phyloP scores from a whole-genome alignment of 92 coral and sea anemone genomes.

The Porites cylindrica region DNA sequence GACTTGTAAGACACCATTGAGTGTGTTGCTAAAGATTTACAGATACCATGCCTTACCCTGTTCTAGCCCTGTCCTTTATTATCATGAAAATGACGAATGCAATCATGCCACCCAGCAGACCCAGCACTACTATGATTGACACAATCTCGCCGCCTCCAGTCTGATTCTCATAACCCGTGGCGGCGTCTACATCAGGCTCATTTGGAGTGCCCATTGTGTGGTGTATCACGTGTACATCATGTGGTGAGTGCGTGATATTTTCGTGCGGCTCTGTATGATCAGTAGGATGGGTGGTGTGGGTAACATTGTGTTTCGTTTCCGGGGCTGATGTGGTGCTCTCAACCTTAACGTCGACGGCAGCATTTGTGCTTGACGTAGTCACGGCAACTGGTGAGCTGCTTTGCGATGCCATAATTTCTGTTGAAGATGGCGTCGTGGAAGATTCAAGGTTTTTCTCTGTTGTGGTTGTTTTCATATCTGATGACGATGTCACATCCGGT shows the following conservation, averaged over 20 bases:
- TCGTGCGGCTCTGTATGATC: conserved; percentile 4
- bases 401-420: neutral
- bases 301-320: neutral
- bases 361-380: neutral
- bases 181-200: conserved; percentile 20
- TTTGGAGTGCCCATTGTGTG: conserved; percentile 25
- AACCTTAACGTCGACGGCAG: neutral
- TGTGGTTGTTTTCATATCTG: neutral
- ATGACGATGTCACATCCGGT: conserved; percentile 1
- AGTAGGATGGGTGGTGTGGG: neutral
- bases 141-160: neutral
- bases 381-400: conserved; percentile 9
- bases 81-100: conserved; percentile 13
- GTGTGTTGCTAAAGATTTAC: too few species aligned
- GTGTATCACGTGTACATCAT: neutral
- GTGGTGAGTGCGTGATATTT: neutral
- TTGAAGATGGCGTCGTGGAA: neutral
- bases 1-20: too few species aligned
- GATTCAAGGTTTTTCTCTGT: neutral
- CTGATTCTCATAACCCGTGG: neutral
- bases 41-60: neutral
- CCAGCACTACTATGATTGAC: conserved; percentile 8
- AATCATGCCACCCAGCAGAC: conserved; percentile 20
- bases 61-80: conserved; percentile 12
- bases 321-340: neutral